These are phyloP conservation scores for Lepetodrilus schrolli DNA, from an alignment of 2,888 invertebrate species.

Conservation along the genomic window DNA sequence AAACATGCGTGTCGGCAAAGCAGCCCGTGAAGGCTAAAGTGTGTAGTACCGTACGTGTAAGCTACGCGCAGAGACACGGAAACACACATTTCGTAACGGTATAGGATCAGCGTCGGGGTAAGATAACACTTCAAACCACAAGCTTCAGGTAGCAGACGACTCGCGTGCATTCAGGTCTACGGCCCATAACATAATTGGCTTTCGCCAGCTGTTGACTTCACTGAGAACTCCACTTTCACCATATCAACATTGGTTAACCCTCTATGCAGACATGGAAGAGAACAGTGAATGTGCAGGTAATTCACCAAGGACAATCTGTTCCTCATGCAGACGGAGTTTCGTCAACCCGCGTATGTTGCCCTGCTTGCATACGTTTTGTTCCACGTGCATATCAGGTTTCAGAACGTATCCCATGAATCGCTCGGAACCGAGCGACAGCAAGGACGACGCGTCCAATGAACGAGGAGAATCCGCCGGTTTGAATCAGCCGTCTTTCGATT, in stretches of 20 bases:
- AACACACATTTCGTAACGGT: neutral
- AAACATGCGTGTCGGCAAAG: too few relatives aligned
- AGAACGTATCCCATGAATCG: conserved; percentile 34
- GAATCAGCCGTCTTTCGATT: conserved; percentile 7
- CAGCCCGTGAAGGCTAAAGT: too few relatives aligned
- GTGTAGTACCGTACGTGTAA: too few relatives aligned
- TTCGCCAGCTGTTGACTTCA: neutral
- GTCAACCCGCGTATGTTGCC: conserved; percentile 37
- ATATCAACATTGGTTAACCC: neutral
- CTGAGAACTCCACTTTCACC: too few relatives aligned
- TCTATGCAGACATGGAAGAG: neutral
- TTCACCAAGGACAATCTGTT: conserved; percentile 27
- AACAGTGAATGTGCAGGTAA: conserved; percentile 7
- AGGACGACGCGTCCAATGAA: too few relatives aligned
- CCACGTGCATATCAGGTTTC: conserved; percentile 33
- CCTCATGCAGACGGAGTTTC: conserved; percentile 30
- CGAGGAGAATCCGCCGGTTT: neutral
- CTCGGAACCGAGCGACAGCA: neutral
- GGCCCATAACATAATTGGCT: neutral
- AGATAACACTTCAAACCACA: neutral
- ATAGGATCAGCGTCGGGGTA: neutral
- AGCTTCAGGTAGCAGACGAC: neutral
- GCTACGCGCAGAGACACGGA: too few relatives aligned
- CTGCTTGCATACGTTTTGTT: conserved; percentile 41
- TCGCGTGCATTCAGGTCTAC: neutral